A percentile compares a stretch with the other conserved stretches of the same genome.
Conservation (phyloP, 2,888 invertebrate genomes). For the Scaptomyza flava region DNA sequence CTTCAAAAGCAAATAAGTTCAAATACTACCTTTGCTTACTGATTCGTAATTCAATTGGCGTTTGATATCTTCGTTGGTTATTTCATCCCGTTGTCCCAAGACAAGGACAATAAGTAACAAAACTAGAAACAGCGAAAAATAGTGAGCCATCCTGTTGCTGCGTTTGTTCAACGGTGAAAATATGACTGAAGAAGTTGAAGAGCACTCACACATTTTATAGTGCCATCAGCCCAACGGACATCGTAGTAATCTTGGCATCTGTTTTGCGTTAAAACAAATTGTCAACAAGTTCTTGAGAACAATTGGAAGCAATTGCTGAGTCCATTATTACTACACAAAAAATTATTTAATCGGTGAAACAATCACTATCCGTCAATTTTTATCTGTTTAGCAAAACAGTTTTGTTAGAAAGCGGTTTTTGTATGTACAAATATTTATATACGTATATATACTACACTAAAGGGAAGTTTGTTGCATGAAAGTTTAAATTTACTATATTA, state of each 20-base stretch:
- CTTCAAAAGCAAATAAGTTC: neutral
- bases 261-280: neutral
- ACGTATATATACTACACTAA: too few relatives aligned
- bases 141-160: constrained; percentile 5
- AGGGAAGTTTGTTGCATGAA: too few relatives aligned
- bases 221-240: neutral
- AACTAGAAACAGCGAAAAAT: neutral
- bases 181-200: constrained; percentile 1
- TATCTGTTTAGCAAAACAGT: too few relatives aligned
- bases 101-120: neutral
- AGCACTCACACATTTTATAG: constrained; percentile 17
- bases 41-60: too few relatives aligned
- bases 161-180: neutral
- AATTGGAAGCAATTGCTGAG: neutral
- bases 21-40: neutral
- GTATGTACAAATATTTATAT: too few relatives aligned
- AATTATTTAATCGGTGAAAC: neutral
- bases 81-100: neutral
- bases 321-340: neutral
- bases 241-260: neutral
- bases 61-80: too few relatives aligned
- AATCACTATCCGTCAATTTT: neutral
- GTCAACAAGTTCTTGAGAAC: neutral
- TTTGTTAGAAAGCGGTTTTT: too few relatives aligned
- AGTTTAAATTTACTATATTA: too few relatives aligned